Percentiles rank a stretch among this genome's conserved stretches.
Conservation (phyloP, 2,113 vertebrate genomes). For the Gopherus flavomarginatus region DNA sequence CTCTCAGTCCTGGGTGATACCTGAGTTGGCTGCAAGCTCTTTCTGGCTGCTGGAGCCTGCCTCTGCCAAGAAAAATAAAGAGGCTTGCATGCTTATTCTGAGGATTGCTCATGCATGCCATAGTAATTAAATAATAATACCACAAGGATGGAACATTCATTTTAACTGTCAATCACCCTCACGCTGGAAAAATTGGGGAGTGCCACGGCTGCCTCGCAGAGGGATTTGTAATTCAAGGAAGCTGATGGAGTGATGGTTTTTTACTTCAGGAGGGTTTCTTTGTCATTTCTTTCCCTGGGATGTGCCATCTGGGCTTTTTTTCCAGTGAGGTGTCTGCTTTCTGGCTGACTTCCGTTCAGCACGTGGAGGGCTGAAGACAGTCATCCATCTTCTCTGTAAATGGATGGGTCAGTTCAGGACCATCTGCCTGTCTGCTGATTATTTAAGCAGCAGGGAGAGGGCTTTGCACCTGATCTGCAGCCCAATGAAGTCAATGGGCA, state of each 20-base stretch:
- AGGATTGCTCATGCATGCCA: slow-evolving; percentile 72
- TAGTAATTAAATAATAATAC: slow-evolving; percentile 76
- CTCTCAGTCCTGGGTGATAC: slow-evolving; percentile 14
- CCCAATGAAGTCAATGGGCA: neutral
- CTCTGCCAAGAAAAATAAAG: slow-evolving; percentile 70
- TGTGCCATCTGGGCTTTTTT: neutral
- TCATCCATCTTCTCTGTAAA: slow-evolving; percentile 14
- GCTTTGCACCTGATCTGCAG: neutral
- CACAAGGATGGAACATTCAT: slow-evolving; percentile 57
- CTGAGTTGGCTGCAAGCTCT: slow-evolving; percentile 56
- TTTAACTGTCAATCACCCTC: slow-evolving; percentile 62
- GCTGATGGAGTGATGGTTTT: neutral
- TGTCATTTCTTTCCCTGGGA: slow-evolving; percentile 15
- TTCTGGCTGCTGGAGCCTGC: slow-evolving; percentile 24
- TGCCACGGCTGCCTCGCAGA: neutral
- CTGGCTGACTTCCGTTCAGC: slow-evolving; percentile 19
- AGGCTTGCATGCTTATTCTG: slow-evolving; percentile 44
- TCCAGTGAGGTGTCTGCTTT: neutral
- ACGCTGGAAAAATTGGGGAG: slow-evolving; percentile 18
- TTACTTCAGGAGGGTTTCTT: neutral
- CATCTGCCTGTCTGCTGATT: neutral
- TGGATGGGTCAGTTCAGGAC: neutral
- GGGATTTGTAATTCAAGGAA: slow-evolving; percentile 40
- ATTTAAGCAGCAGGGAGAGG: neutral
- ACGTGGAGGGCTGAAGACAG: slow-evolving; percentile 17